Conservation (phyloP, 2,797 vertebrate genomes). For the Microhierax caerulescens region DNA sequence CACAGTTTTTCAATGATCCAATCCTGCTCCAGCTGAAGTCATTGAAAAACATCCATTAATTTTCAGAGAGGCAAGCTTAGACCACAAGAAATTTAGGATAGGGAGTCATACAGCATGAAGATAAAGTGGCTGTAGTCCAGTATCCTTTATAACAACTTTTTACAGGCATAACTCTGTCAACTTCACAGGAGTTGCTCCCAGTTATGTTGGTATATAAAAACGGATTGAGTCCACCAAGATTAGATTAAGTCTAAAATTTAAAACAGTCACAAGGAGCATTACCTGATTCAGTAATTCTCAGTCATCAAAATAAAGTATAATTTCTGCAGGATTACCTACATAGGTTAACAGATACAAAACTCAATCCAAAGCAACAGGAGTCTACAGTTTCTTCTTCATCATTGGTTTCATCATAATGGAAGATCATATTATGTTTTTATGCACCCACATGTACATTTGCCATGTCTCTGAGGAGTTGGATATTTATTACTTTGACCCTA, state of each 20-base stretch:
- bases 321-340: not conserved
- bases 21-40: not conserved
- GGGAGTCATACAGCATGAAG: not conserved
- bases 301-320: not conserved
- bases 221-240: not conserved
- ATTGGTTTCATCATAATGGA: not conserved
- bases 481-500: conserved; percentile 33
- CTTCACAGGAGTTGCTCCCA: not conserved
- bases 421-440: not conserved
- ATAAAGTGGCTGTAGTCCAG: not conserved
- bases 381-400: not conserved
- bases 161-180: not conserved
- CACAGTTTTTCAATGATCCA: not conserved
- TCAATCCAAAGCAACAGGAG: not conserved
- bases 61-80: not conserved
- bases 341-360: not conserved
- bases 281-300: not conserved
- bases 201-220: not conserved
- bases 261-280: not conserved
- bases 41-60: not conserved
- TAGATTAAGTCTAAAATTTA: not conserved
- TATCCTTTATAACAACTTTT: not conserved
- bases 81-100: not conserved
- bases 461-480: not conserved
- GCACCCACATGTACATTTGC: not conserved